These are phyloP conservation scores for Microcebus tavaratra DNA, from an alignment of 2,113 vertebrate genomes.

Conservation along the genomic window DNA sequence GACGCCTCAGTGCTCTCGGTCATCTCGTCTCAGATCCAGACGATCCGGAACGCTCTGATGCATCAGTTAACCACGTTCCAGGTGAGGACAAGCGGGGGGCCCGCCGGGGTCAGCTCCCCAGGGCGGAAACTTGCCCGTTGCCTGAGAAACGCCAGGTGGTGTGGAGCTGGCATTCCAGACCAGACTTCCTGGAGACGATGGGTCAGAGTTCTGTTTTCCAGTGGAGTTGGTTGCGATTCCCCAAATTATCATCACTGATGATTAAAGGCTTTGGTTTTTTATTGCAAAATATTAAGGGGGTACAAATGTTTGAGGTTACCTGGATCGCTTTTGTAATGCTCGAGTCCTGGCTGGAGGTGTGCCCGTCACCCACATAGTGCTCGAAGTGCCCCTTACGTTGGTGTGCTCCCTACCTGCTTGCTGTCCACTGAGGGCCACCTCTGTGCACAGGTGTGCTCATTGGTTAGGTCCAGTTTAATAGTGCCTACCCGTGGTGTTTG, in stretches of 20 bases:
- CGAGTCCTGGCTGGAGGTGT: no score
- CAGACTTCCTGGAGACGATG: neutral
- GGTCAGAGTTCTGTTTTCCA: neutral
- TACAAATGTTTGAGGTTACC: no score
- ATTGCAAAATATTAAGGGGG: no score
- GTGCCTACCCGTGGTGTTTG: no score
- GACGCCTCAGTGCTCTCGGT: conserved; percentile 98
- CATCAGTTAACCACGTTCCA: conserved; percentile 91
- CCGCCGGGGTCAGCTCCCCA: accelerated
- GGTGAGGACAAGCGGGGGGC: conserved; percentile 78
- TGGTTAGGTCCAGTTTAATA: no score
- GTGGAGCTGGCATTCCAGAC: neutral
- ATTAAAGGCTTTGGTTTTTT: neutral
- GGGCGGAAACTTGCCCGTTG: accelerated
- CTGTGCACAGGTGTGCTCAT: no score
- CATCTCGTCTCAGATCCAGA: conserved; percentile 98
- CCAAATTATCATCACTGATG: neutral
- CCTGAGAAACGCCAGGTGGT: accelerated
- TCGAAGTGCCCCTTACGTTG: no score
- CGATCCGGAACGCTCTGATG: conserved; percentile 94
- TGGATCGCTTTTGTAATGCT: no score
- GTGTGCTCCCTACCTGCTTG: no score
- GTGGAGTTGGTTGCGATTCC: neutral
- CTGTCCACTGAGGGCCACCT: no score
- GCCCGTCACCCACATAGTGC: no score